Percentiles rank a stretch among this genome's conserved stretches.
Evolutionary conservation across 1,140 invertebrate species (phyloP).

Genomic region (Dufourea novaeangliae): DNA sequence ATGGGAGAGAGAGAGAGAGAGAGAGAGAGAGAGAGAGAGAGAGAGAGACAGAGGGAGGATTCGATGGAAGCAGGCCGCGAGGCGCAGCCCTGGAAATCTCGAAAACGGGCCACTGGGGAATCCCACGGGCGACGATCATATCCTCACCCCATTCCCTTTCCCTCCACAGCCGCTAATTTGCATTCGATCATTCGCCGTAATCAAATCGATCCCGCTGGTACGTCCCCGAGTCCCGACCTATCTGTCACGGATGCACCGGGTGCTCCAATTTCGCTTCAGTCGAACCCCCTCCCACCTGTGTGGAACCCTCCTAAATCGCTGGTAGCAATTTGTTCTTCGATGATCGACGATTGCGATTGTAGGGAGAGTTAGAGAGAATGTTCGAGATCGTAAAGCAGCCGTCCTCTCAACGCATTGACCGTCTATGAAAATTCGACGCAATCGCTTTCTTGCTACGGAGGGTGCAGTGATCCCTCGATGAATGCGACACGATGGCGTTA

Average conservation of each 20-base stretch:
- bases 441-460: too few species aligned
- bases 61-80: too few species aligned
- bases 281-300: neutral
- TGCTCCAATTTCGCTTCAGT: neutral
- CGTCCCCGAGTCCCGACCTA: neutral
- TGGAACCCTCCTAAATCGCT: too few species aligned
- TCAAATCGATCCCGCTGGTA: constrained; percentile 56
- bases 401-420: too few species aligned
- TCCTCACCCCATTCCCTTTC: constrained; percentile 27
- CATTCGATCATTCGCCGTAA: constrained; percentile 66
- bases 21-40: neutral
- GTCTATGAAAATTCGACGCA: too few species aligned
- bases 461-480: too few species aligned
- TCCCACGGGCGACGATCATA: constrained; percentile 43
- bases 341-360: too few species aligned
- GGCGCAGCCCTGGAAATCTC: constrained; percentile 42
- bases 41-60: neutral
- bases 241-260: neutral
- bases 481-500: too few species aligned
- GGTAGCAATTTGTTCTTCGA: too few species aligned
- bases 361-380: too few species aligned
- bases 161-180: constrained; percentile 64
- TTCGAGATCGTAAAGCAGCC: too few species aligned
- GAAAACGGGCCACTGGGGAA: constrained; percentile 48
- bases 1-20: constrained; percentile 10